These are phyloP conservation scores for Lasioglossum lativentre DNA, from an alignment of 2,888 invertebrate species.

Conservation along the genomic window DNA sequence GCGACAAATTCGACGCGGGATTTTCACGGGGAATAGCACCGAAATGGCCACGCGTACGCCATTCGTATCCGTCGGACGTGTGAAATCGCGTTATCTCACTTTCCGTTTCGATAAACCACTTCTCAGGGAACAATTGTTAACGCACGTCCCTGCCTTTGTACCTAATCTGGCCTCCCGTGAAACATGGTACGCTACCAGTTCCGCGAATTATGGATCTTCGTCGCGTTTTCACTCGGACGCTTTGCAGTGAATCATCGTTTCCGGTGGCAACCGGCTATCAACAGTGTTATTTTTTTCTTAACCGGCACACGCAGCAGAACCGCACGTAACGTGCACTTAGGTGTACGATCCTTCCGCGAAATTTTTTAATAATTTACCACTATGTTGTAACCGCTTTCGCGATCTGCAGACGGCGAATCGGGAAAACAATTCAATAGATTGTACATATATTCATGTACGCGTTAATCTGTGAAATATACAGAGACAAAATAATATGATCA, in stretches of 20 bases:
- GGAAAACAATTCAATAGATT: too few species aligned
- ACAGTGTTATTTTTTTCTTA: slow-evolving; percentile 35
- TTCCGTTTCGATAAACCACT: slow-evolving; percentile 59
- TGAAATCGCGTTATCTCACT: slow-evolving; percentile 58
- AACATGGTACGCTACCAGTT: slow-evolving; percentile 13
- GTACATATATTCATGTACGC: too few species aligned
- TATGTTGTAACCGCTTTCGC: not conserved
- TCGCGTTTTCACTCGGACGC: slow-evolving; percentile 57
- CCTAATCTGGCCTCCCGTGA: slow-evolving; percentile 49
- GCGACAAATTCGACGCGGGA: not conserved
- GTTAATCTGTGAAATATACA: not conserved
- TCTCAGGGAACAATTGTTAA: slow-evolving; percentile 51
- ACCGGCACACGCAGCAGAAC: not conserved
- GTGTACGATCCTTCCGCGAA: not conserved
- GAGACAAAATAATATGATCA: not conserved
- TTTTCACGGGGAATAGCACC: not conserved
- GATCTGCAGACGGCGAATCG: not conserved
- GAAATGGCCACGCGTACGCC: slow-evolving; percentile 30
- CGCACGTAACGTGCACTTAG: not conserved
- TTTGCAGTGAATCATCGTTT: slow-evolving; percentile 63
- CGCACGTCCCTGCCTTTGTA: slow-evolving; percentile 45
- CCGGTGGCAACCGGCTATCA: slow-evolving; percentile 35
- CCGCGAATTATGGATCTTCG: slow-evolving; percentile 15
- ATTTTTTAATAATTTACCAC: not conserved
- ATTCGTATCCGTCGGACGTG: slow-evolving; percentile 47